Evolutionary conservation across 2,888 invertebrate species (phyloP), one percentile per base, ranked within the genome.

Genomic region (Nomada ferruginata): DNA sequence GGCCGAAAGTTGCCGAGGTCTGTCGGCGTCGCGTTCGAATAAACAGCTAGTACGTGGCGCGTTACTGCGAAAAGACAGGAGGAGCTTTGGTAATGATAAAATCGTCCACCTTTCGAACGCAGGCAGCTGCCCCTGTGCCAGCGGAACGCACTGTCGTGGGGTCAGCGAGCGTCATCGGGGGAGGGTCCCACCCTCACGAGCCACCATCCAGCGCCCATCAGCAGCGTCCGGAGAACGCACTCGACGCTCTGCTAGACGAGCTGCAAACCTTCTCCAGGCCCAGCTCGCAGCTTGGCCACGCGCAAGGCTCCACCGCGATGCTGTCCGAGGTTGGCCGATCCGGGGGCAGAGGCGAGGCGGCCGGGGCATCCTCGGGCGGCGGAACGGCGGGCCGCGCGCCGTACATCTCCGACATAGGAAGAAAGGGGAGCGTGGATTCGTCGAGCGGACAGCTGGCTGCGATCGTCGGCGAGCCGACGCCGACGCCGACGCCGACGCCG

Each of bases 201-300:
- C 86, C 93, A 93, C 83, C 47, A 47, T 47, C 92, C 95, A 76
- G 94, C 94, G 79, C 94, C 94, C 94, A 95, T 95, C 92, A 94
- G 94, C 95, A 95, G 94, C 96, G 97, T 95, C 95, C 97, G 95
- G 98, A 98, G 96, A 98, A 98, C 97, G 97, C 98, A 96, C 97
- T 98, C 97, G 98, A 98, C 96, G 97, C 97, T 96, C 94, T 98
- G 97, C 95, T 98, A 97, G 98, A 98, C 94, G 98, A 98, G 94
- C 95, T 98, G 87, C 97, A 98, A 94, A 98, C 98, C 50, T 98
- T 98, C 94, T 96, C 97, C 74, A 96, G 97, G 93, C 97, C 97
- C n/a, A 87, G 91, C 42, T 93, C 93, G 2, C 93, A 92, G 76
- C 86, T 92, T 64, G 90, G 91, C 23, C 93, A 93, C 79, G 87